Conservation (phyloP, 2,113 vertebrate genomes). For the Columba livia region DNA sequence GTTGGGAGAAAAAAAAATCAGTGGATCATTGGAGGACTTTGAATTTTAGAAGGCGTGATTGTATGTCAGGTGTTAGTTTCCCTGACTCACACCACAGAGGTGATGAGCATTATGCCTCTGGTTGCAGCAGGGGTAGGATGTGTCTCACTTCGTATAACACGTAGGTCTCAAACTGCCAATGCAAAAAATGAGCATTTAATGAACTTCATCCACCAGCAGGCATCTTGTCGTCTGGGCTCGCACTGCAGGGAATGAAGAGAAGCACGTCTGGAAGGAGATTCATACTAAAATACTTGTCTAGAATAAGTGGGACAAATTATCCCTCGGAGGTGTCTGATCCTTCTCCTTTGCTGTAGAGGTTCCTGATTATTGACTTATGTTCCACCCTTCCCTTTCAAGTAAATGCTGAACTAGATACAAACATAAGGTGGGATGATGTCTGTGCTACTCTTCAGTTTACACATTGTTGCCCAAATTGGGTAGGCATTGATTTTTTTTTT, state of each 20-base stretch:
- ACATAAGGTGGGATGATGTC: neutral
- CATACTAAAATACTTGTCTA: neutral
- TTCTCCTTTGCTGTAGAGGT: neutral
- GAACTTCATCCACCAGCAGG: neutral
- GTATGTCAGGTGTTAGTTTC: neutral
- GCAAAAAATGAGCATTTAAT: neutral
- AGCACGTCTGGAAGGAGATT: neutral
- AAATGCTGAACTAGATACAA: neutral
- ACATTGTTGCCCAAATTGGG: neutral
- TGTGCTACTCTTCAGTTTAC: neutral
- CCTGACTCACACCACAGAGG: neutral
- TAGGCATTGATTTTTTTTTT: neutral
- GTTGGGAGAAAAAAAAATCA: neutral
- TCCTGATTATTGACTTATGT: neutral
- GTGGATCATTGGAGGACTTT: neutral
- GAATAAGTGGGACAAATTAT: conserved; percentile 36
- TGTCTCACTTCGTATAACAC: neutral
- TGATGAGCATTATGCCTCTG: neutral
- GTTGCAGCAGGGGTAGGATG: neutral
- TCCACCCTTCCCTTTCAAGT: neutral
- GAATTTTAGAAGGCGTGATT: neutral
- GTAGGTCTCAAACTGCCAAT: conserved; percentile 19
- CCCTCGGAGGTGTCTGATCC: conserved; percentile 4
- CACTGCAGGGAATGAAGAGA: neutral
- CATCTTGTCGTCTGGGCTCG: neutral